Percentiles rank a stretch among this genome's conserved stretches.
Evolutionary conservation across 2,888 invertebrate species (phyloP).

Genomic region (Xylota sylvarum): DNA sequence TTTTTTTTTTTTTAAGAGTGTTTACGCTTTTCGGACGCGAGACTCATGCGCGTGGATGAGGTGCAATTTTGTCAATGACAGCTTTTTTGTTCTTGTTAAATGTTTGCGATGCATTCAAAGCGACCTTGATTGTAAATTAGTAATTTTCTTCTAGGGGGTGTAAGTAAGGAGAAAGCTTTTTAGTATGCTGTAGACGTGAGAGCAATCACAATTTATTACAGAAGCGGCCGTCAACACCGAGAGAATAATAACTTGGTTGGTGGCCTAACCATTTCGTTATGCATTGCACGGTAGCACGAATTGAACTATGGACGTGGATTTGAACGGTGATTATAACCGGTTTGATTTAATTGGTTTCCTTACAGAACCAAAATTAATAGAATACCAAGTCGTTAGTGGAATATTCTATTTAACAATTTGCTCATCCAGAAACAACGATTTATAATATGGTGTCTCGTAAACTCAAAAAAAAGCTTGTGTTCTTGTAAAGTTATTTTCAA

Average conservation of each 20-base stretch:
- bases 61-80: slow-evolving; percentile 17
- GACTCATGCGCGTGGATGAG: slow-evolving; percentile 8
- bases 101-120: neutral
- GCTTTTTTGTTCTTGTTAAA: slow-evolving; percentile 14
- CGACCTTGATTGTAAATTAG: slow-evolving; percentile 4
- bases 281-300: neutral
- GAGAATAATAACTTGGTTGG: neutral
- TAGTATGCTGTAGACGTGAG: neutral
- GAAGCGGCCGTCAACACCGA: neutral
- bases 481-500: too few relatives aligned
- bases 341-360: too few relatives aligned
- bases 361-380: too few relatives aligned
- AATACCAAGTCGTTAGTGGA: too few relatives aligned
- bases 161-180: neutral
- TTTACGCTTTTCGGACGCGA: slow-evolving; percentile 17
- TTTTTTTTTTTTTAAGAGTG: neutral
- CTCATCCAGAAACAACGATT: too few relatives aligned
- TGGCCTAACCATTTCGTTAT: neutral
- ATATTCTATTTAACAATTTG: too few relatives aligned
- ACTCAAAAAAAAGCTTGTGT: too few relatives aligned
- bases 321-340: too few relatives aligned
- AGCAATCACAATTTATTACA: neutral
- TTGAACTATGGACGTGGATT: too few relatives aligned
- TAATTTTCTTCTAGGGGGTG: neutral
- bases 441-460: too few relatives aligned